Evolutionary conservation across 2,888 invertebrate genomes (phyloP).

Genomic region (Branchellion lobata): DNA sequence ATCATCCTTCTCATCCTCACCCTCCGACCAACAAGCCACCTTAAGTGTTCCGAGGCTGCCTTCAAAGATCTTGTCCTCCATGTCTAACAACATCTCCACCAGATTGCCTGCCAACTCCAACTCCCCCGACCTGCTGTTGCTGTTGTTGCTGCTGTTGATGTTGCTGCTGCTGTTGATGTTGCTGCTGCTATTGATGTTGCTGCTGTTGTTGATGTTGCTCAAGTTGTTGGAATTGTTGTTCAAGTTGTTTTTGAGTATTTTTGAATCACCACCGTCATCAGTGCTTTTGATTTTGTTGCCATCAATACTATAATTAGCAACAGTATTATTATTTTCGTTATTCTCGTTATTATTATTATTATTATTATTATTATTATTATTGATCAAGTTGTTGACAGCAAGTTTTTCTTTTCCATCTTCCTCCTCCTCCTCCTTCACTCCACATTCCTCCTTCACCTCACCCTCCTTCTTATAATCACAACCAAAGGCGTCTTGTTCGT

Average conservation of each 20-base stretch:
- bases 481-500: slow-evolving; percentile 67
- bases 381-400: not conserved
- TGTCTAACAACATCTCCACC: slow-evolving; percentile 78
- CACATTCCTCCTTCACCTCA: not conserved
- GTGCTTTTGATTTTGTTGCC: not conserved
- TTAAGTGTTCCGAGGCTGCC: slow-evolving; percentile 79
- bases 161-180: not conserved
- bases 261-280: not conserved
- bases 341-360: not conserved
- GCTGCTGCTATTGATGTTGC: not conserved
- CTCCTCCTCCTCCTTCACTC: not conserved
- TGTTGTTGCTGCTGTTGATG: not conserved
- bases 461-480: slow-evolving; percentile 4
- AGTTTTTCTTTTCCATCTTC: not conserved
- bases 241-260: not conserved
- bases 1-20: not conserved
- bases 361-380: not conserved
- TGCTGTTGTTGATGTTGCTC: not conserved
- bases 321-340: not conserved
- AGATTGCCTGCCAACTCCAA: slow-evolving; percentile 70
- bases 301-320: not conserved
- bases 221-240: not conserved
- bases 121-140: slow-evolving; percentile 20
- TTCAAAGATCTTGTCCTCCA: slow-evolving; percentile 81
- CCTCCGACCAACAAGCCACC: slow-evolving; percentile 65